Conservation (phyloP, 2,888 invertebrate genomes). For the Euplagia quadripunctaria region DNA sequence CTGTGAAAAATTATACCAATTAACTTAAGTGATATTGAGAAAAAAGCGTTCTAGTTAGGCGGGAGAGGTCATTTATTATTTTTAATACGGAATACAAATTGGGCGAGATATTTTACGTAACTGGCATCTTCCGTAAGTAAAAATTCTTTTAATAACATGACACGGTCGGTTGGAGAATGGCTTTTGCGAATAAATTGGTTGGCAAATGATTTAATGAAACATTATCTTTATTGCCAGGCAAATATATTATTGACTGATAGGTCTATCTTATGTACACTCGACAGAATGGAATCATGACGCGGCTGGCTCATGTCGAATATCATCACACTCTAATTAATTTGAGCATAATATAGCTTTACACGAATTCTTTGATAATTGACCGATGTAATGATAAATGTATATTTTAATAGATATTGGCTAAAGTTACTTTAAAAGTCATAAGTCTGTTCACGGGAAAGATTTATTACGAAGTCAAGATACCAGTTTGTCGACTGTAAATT, state of each 20-base stretch:
- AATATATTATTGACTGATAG: background rate
- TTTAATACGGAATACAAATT: constrained; percentile 54
- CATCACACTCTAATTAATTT: background rate
- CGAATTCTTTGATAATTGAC: no score
- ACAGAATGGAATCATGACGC: background rate
- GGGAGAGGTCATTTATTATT: constrained; percentile 51
- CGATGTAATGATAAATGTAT: no score
- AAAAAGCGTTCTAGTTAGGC: constrained; percentile 48
- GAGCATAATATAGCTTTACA: no score
- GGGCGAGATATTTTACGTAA: constrained; percentile 46
- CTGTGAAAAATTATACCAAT: constrained; percentile 69
- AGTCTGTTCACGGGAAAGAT: no score
- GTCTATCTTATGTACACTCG: background rate
- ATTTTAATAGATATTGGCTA: no score
- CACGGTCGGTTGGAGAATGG: constrained; percentile 15
- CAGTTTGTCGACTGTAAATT: no score
- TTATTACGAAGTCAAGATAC: no score
- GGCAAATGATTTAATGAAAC: constrained; percentile 14
- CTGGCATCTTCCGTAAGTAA: constrained; percentile 39
- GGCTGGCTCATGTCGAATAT: background rate
- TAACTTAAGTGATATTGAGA: constrained; percentile 54
- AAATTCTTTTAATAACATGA: constrained; percentile 42
- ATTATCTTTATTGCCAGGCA: background rate
- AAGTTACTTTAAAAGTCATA: no score
- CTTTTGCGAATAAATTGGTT: constrained; percentile 22